phyloP scores from a whole-genome alignment of 2,113 vertebrate genomes.

The Zeus faber region DNA sequence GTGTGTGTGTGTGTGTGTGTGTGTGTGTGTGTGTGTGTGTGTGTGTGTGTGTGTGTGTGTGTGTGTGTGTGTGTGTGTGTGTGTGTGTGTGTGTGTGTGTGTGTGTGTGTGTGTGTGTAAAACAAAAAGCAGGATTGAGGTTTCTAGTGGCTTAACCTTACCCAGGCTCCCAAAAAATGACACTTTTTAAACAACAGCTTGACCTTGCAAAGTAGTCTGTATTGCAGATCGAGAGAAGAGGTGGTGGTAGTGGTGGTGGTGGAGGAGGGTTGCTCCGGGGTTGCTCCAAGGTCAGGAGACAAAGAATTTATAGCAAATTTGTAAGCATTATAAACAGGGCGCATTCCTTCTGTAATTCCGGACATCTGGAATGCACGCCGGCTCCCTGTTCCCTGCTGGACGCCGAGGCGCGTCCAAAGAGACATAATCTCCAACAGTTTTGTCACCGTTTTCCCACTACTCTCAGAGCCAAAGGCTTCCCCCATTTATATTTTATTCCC shows the following conservation, averaged over 20 bases:
- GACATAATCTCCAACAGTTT: constrained; percentile 30
- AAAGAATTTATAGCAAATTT: constrained; percentile 58
- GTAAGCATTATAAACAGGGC: constrained; percentile 67
- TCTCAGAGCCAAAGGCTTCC: background rate
- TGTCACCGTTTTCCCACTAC: constrained; percentile 13
- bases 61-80: background rate
- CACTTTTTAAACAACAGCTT: too few relatives aligned
- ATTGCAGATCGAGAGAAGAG: constrained; percentile 33
- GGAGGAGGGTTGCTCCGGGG: constrained; percentile 9
- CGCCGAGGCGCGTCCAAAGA: constrained; percentile 44
- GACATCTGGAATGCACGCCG: constrained; percentile 71
- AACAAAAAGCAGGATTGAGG: too few relatives aligned
- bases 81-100: background rate
- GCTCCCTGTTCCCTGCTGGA: constrained; percentile 31
- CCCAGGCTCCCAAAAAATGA: too few relatives aligned
- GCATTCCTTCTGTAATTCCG: constrained; percentile 71
- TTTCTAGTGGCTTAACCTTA: too few relatives aligned
- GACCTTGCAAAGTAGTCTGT: background rate
- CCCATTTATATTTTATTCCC: too few relatives aligned
- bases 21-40: background rate
- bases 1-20: background rate
- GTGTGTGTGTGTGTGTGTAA: constrained; percentile 22
- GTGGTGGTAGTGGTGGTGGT: background rate
- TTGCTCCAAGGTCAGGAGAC: constrained; percentile 34
- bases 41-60: background rate